These are phyloP conservation scores for Leucoraja ocellata DNA, from an alignment of 2,797 vertebrate genomes.

Conservation along the genomic window DNA sequence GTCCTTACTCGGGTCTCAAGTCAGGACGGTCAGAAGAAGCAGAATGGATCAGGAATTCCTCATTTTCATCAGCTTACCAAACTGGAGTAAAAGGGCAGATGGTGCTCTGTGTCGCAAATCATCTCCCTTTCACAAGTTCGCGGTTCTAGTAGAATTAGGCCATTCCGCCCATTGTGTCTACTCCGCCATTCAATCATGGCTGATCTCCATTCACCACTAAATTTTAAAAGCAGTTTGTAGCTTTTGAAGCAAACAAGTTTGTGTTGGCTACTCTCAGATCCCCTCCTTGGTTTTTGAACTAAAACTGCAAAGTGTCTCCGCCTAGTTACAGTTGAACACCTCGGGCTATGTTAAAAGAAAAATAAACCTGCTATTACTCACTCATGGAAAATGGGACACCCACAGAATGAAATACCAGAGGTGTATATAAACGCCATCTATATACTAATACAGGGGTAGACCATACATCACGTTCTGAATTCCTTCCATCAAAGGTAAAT, in stretches of 20 bases:
- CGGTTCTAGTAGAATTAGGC: too few species aligned
- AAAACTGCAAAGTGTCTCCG: neutral
- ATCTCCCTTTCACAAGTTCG: neutral
- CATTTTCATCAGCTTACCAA: neutral
- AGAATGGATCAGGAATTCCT: neutral
- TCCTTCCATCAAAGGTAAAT: neutral
- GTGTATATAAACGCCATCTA: neutral
- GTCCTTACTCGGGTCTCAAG: too few species aligned
- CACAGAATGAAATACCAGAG: neutral
- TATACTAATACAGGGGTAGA: neutral
- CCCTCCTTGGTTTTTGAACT: neutral
- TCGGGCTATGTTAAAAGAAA: slow-evolving; percentile 5
- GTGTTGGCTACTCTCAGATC: neutral
- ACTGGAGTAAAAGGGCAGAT: neutral
- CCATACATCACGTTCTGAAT: neutral
- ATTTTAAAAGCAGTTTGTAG: neutral
- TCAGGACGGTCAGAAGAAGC: neutral
- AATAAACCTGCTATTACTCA: slow-evolving; percentile 25
- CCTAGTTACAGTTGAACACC: slow-evolving; percentile 20
- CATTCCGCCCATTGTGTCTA: too few species aligned
- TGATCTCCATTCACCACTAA: too few species aligned
- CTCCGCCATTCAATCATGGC: too few species aligned
- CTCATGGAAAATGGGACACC: slow-evolving; percentile 3
- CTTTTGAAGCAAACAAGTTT: neutral
- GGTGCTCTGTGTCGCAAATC: neutral